Evolutionary conservation across 2,888 invertebrate species (phyloP).

Genomic region (Callyntrura sp.): DNA sequence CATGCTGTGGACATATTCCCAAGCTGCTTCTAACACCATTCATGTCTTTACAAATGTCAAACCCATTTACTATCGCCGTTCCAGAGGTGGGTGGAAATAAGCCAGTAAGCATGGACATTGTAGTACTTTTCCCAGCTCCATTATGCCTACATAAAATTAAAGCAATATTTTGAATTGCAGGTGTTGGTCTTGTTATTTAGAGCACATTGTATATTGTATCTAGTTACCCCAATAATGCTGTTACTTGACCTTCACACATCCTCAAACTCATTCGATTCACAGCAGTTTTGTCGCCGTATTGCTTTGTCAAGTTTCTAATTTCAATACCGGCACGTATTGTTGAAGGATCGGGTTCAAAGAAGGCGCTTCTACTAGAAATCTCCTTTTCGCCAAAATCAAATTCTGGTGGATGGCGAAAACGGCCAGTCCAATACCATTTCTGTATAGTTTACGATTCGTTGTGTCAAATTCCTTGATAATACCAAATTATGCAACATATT

Average conservation of each 20-base stretch:
- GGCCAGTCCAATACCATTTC: slow-evolving; percentile 79
- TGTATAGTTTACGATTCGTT: background rate
- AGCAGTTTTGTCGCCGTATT: slow-evolving; percentile 86
- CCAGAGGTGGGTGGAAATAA: slow-evolving; percentile 89
- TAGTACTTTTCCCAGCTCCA: slow-evolving; percentile 89
- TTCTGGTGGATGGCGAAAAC: slow-evolving; percentile 39
- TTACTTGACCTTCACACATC: slow-evolving; percentile 93
- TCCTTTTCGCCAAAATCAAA: slow-evolving; percentile 39
- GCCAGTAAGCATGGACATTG: slow-evolving; percentile 90
- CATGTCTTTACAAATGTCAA: slow-evolving; percentile 87
- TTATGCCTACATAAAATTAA: slow-evolving; percentile 25
- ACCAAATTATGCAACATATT: background rate
- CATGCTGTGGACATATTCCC: slow-evolving; percentile 96
- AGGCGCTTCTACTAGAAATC: background rate
- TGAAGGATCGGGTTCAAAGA: slow-evolving; percentile 53
- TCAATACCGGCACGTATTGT: slow-evolving; percentile 85
- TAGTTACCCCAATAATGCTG: slow-evolving; percentile 89
- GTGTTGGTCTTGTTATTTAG: too few relatives aligned
- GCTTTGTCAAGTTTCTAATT: slow-evolving; percentile 84
- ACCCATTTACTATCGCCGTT: slow-evolving; percentile 89
- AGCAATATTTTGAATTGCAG: too few relatives aligned
- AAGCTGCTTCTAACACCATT: slow-evolving; percentile 89
- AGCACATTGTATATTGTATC: too few relatives aligned
- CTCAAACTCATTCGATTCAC: slow-evolving; percentile 90
- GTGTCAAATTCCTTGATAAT: background rate